These are phyloP conservation scores for Ctenodactylus gundi DNA, from an alignment of 2,113 vertebrate species.

Conservation along the genomic window DNA sequence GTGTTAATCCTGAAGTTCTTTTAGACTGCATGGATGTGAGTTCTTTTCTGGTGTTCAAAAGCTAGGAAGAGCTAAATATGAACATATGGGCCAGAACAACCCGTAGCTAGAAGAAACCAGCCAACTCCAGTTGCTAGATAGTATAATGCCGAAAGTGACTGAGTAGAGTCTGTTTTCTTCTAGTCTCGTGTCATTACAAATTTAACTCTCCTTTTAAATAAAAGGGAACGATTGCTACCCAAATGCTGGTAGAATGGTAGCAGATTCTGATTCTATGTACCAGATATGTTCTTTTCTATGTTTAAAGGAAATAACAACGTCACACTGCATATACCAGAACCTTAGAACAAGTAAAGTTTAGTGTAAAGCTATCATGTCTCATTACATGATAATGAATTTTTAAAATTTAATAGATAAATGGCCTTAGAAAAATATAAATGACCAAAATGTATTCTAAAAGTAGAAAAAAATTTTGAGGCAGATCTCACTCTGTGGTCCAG, in stretches of 20 bases:
- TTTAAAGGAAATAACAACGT: background rate
- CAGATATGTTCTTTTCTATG: background rate
- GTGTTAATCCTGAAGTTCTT: background rate
- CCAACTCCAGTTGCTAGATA: background rate
- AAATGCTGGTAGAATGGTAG: background rate
- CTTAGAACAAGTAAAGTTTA: background rate
- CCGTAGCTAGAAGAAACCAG: background rate
- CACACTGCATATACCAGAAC: background rate
- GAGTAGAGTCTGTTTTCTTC: background rate
- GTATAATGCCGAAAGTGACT: background rate
- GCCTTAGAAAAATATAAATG: background rate
- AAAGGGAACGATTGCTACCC: background rate
- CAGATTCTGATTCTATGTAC: background rate
- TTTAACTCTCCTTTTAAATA: background rate
- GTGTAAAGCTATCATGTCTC: background rate
- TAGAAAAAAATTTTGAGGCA: no score
- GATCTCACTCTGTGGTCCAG: no score
- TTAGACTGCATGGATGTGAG: background rate
- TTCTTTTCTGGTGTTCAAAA: constrained; percentile 21
- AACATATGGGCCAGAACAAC: background rate
- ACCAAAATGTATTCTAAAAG: background rate
- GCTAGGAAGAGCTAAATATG: background rate
- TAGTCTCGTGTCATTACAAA: background rate
- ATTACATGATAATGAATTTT: background rate
- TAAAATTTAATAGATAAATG: background rate